Base-by-base conservation (phyloP, 2,888 invertebrate genomes). In the Chaitophorus viminalis region DNA sequence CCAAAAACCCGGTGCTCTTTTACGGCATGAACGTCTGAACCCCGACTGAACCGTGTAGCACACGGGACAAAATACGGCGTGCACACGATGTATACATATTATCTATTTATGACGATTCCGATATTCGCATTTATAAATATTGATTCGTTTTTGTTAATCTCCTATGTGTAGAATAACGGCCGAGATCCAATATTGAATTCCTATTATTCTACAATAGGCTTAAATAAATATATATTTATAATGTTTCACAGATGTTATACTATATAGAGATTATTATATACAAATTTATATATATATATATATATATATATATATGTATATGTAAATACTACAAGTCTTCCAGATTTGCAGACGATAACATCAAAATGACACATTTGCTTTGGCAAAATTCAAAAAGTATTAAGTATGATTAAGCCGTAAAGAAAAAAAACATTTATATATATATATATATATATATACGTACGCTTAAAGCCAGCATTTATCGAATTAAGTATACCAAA, bases 21-120 rank as follows among this genome's bases (percentile, higher is more conserved):
- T 86, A 86, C 18, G 86, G 86, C 31, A 86, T 86, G 86, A 86
- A 86, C 39, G 86, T 86, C 3, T 86, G 54, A 86, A 31, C 33
- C 11, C n/a, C 46, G 60, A 1, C 60, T 11, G 46, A 11, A 46
- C 46, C 46, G 46, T 21, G 54, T 21, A 4, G 18, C 4, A 21
- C 18, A 54, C 11, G 54, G 17, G 54, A 39, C 1, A 54, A 18
- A 21, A 21, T 18, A 8, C 18, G 52, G 4, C 18, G 52, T 52
- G 52, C 52, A 18, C 6, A 39, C 36, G 3, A 39, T 6, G 6
- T 39, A 39, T 39, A 3, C 11, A 39, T 39, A 39, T 8, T 8
- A 39, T 39, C 6, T 39, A 39, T 39, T 39, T 39, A 39, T 39
- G 39, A 39, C 39, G 54, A 18, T 54, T 54, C 54, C 1, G 18